Evolutionary conservation across 1,140 invertebrate species (phyloP), one percentile per base, ranked within the genome.

Genomic region (Nilaparvata lugens): DNA sequence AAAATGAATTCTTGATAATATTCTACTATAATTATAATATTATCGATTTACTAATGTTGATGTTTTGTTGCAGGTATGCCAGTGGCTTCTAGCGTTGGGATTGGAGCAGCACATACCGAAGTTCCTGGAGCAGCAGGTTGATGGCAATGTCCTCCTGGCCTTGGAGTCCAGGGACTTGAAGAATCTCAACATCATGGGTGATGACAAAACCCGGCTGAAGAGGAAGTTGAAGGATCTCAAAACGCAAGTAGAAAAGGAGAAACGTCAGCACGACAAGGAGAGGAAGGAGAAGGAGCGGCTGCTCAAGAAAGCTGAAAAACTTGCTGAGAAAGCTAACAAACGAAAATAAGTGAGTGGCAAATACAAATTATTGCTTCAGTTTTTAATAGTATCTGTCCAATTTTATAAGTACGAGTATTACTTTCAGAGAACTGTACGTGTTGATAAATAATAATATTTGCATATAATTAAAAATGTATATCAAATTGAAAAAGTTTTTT

Each of bases 101-200:
- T 73, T 96, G 70, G 91, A 95, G 66, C 83, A 89, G 51, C 88
- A 93, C 71, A 86, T 89, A 55, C 77, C 86, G 18, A 84, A 86
- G 64, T 95, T 97, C 73, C 81, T 86, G 51, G 87, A 93, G 63
- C 83, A 88, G 66, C 84, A 85, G 66, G 87, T 97, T 28, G 88
- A 88, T 69, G 95, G 95, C 9, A 78, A 82, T 21, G 83, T 87
- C 51, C 76, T 97, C 19, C 72, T 96, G 23, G 80, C 85, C 61
- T 76, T 97, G 24, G 92, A 93, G 68, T 91, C 91, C 1, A 82
- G 88, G 18, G 91, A 93, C 73, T 81, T 97, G 38, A 97, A 97
- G 79, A 81, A 83, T 60, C 78, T 94, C 38, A 91, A 91, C 23
- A 83, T 95, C 28, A 78, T 76, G 51, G 82, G 83, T 5, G 88